Base-by-base conservation (phyloP, 2,113 vertebrate genomes). In the Sceloporus tristichus region DNA sequence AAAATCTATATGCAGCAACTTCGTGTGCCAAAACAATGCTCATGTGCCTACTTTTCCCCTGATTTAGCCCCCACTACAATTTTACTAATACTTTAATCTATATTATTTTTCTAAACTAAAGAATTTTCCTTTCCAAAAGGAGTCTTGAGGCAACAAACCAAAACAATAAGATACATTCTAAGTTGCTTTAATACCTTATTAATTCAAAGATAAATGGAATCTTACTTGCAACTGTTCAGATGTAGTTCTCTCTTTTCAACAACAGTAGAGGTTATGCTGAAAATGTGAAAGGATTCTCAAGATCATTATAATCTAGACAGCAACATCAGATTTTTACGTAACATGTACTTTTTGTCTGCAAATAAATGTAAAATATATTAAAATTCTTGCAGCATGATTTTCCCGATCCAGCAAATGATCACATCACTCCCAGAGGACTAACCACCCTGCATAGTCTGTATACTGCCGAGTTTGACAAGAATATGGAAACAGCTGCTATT, bases 391-490 rank as follows among this genome's bases (percentile, higher is more conserved):
- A 90, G 74, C 89, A 88, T 91, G 75, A 88, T 73, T 5, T 74
- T 79, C 38, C 48, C 87, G 11, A 88, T 94, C 88, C 85, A 95
- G 23, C 34, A 88, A 90, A 86, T 94, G 91, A 96, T 86, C 92
- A 76, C 87, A 1, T 92, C 9, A 65, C 71, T 21, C 54, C 54
- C 91, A 94, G 87, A 92, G 87, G 91, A 65, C 90, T 85, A 94
- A 75, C 42, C 82, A 83, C 40, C 13, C 27, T 70, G 40, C 89
- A 81, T 85, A 81, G 19, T 94, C 94, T 91, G 86, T 84, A 90
- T 80, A 74, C 90, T 91, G 82, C 86, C 91, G 92, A 74, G 93
- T 89, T 70, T 88, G 81, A 93, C 68, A 89, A 94, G 86, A 79
- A 86, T 91, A 93, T 96, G 91, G 89, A 92, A 94, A 92, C 79